phyloP scores from a whole-genome alignment of 2,113 vertebrate species.

The Sigmodon hispidus region DNA sequence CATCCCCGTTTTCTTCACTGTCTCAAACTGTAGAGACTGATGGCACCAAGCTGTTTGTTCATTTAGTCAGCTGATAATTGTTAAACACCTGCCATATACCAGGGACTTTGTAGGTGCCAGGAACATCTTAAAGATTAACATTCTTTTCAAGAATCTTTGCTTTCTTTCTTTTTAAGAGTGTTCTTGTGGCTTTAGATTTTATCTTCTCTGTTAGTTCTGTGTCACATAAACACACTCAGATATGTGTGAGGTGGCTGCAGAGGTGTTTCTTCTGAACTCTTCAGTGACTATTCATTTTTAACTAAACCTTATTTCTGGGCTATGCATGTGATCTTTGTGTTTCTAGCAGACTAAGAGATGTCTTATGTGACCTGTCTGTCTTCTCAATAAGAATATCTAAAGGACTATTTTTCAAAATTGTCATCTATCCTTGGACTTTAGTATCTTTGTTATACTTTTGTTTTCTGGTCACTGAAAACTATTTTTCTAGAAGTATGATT shows the following conservation, averaged over 20 bases:
- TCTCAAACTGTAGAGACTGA: neutral
- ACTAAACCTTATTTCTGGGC: neutral
- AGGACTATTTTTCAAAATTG: neutral
- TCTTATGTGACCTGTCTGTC: neutral
- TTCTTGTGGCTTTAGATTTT: neutral
- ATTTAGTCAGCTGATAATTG: conserved; percentile 9
- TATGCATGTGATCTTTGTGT: neutral
- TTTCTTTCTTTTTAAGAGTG: neutral
- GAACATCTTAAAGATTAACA: neutral
- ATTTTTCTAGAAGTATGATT: conserved; percentile 54
- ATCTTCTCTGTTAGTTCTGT: neutral
- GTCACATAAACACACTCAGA: neutral
- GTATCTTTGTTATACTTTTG: conserved; percentile 45
- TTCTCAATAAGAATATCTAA: conserved; percentile 38
- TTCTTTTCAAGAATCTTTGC: conserved; percentile 52
- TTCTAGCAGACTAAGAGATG: conserved; percentile 32
- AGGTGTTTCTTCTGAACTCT: neutral
- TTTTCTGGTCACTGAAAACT: conserved; percentile 58
- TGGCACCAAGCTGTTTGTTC: neutral
- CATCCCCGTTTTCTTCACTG: neutral
- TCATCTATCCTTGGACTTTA: conserved; percentile 46
- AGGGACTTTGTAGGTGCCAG: neutral
- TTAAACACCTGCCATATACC: neutral
- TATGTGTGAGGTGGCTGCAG: neutral
- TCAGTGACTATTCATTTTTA: neutral